phyloP scores from a whole-genome alignment of 2,888 invertebrate species.

The Patella ulyssiponensis region DNA sequence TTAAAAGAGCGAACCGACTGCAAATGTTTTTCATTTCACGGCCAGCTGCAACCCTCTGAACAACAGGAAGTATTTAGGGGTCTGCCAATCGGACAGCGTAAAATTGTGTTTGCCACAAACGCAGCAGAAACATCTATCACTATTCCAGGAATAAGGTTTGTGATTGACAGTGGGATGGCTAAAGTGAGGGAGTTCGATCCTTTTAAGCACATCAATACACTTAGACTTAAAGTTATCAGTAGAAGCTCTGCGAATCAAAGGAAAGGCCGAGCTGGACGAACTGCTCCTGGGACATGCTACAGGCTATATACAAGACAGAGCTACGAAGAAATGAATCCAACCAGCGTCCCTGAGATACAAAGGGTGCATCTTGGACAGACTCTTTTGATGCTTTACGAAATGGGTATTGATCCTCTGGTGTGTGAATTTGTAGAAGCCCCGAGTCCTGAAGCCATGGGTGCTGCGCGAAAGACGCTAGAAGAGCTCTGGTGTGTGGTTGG shows the following conservation, averaged over 20 bases:
- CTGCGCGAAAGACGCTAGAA: conserved; percentile 56
- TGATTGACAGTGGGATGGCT: conserved; percentile 71
- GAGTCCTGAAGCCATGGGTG: conserved; percentile 47
- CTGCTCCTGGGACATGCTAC: conserved; percentile 68
- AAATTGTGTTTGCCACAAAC: conserved; percentile 72
- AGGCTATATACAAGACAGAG: conserved; percentile 67
- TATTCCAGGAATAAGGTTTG: conserved; percentile 71
- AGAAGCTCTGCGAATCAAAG: conserved; percentile 72
- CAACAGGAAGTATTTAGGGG: conserved; percentile 65
- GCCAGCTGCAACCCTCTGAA: conserved; percentile 64
- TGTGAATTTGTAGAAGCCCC: conserved; percentile 70
- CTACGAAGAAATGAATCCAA: conserved; percentile 60
- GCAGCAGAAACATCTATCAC: conserved; percentile 73
- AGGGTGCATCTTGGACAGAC: conserved; percentile 62
- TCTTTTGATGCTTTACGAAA: conserved; percentile 62
- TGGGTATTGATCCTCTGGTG: conserved; percentile 59
- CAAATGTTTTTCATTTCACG: conserved; percentile 60
- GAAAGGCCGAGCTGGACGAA: conserved; percentile 72
- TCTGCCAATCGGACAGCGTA: conserved; percentile 51
- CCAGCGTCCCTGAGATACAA: conserved; percentile 68
- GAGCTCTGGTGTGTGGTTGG: conserved; percentile 59
- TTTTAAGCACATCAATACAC: conserved; percentile 57
- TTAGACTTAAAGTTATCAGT: conserved; percentile 59
- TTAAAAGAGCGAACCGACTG: conserved; percentile 28
- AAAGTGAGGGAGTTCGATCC: conserved; percentile 70